Conservation (phyloP, 2,113 vertebrate species). For the Anser cygnoides region DNA sequence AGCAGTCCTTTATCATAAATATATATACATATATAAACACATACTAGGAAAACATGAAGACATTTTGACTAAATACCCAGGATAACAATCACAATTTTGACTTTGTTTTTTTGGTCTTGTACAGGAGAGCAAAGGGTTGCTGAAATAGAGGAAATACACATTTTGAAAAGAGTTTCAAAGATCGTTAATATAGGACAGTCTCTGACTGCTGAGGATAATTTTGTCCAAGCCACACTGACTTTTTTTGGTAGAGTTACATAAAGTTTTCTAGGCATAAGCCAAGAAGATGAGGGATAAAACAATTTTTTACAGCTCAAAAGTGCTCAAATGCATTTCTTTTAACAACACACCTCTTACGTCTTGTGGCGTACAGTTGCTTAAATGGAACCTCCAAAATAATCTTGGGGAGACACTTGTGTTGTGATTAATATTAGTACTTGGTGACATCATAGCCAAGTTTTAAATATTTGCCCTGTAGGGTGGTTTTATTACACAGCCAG, state of each 20-base stretch:
- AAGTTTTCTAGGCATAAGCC: neutral
- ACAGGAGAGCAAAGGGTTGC: neutral
- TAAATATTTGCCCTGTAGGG: neutral
- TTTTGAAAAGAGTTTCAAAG: neutral
- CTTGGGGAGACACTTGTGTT: neutral
- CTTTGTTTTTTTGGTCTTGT: neutral
- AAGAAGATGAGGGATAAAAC: neutral
- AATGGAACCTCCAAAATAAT: neutral
- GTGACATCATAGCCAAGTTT: neutral
- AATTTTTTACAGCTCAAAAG: neutral
- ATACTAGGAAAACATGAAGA: neutral
- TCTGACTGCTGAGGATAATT: neutral
- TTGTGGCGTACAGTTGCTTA: neutral
- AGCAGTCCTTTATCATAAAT: neutral
- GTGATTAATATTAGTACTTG: neutral
- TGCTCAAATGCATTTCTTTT: neutral
- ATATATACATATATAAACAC: neutral
- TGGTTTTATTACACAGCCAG: neutral
- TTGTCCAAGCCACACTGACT: neutral
- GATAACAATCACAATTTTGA: neutral
- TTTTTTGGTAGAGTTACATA: neutral
- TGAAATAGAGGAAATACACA: neutral
- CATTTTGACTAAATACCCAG: neutral
- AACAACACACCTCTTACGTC: neutral
- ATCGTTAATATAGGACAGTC: neutral